These are phyloP conservation scores for Gallinago jamesoni DNA, from an alignment of 2,113 vertebrate genomes.

Conservation along the genomic window DNA sequence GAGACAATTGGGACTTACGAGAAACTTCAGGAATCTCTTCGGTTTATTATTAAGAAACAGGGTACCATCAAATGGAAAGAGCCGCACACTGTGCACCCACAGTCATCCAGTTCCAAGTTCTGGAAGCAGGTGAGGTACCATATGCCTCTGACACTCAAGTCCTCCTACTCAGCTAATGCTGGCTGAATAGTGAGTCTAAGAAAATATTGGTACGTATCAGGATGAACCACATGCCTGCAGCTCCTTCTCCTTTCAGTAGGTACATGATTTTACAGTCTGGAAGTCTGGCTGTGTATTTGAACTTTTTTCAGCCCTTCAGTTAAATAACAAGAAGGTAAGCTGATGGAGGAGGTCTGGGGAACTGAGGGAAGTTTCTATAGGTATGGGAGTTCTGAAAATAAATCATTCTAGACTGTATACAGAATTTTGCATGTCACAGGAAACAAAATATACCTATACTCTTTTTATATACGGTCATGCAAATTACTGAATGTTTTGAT, in stretches of 20 bases:
- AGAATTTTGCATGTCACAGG: not conserved
- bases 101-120: slow-evolving; percentile 63
- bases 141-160: slow-evolving; percentile 58
- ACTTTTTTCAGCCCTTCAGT: not conserved
- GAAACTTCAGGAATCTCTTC: slow-evolving; percentile 69
- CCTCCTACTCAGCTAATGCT: not conserved
- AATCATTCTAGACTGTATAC: not conserved
- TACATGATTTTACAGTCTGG: not conserved
- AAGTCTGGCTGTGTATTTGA: not conserved
- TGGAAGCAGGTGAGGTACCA: slow-evolving; percentile 79
- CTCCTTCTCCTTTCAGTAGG: not conserved
- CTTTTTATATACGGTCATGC: not conserved
- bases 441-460: not conserved
- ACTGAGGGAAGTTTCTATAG: not conserved
- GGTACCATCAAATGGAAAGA: slow-evolving; percentile 76
- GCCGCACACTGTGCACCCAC: not conserved
- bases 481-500: not conserved
- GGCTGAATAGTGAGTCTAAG: not conserved
- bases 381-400: not conserved
- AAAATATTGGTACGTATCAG: not conserved
- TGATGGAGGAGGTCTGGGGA: not conserved
- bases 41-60: slow-evolving; percentile 69
- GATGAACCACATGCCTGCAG: not conserved
- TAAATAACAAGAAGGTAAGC: fast-evolving
- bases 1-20: not conserved